Percentiles rank a stretch among this genome's conserved stretches.
Conservation (phyloP, 1,140 invertebrate genomes). For the Aphelinus atriplicis region DNA sequence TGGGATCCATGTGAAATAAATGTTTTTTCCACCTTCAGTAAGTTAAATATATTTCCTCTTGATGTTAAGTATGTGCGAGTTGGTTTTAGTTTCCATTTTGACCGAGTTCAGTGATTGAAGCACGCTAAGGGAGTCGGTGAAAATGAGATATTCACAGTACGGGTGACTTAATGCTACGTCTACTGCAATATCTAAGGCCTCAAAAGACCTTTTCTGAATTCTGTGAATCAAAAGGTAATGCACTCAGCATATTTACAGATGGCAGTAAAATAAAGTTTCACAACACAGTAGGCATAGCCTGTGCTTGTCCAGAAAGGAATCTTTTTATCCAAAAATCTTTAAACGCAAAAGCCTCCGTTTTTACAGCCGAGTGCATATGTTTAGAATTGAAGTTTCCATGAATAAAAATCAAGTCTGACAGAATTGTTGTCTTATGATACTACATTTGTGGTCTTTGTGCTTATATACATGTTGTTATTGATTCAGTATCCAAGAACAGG, state of each 20-base stretch:
- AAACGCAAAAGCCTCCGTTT: neutral
- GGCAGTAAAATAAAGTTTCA: constrained; percentile 3
- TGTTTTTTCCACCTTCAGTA: too few relatives aligned
- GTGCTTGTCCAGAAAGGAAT: neutral
- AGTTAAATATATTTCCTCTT: neutral
- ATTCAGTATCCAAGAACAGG: too few relatives aligned
- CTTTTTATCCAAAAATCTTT: neutral
- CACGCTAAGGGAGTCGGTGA: constrained; percentile 12
- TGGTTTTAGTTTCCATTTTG: too few relatives aligned
- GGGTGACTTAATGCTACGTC: neutral
- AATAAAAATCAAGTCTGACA: too few relatives aligned
- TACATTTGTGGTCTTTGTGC: too few relatives aligned
- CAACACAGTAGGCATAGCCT: neutral
- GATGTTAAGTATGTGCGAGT: too few relatives aligned
- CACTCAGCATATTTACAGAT: constrained; percentile 10
- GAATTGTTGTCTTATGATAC: too few relatives aligned
- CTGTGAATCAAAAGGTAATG: neutral
- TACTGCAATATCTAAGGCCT: neutral
- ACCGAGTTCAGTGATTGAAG: neutral
- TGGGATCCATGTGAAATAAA: constrained; percentile 13
- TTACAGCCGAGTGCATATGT: constrained; percentile 18
- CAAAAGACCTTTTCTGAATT: too few relatives aligned
- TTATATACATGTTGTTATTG: too few relatives aligned
- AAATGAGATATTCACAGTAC: neutral
- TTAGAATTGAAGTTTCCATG: too few relatives aligned